Evolutionary conservation across 2,888 invertebrate species (phyloP).

Genomic region (Ptycholaimellus sp.): DNA sequence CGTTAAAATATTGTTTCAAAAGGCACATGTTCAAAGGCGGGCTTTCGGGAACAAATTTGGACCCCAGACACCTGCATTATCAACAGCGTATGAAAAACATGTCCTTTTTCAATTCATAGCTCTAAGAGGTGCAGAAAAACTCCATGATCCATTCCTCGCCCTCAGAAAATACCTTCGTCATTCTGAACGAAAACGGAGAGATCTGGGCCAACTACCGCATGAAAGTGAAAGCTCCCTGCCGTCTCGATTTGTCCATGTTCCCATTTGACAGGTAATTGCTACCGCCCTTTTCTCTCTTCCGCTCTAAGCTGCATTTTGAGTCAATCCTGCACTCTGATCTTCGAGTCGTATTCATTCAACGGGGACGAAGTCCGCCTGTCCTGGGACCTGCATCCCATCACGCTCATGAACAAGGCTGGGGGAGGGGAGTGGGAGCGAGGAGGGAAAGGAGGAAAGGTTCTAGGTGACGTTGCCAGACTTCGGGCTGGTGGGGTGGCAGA

Average conservation of each 20-base stretch:
- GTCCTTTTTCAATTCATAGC: neutral
- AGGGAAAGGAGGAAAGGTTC: neutral
- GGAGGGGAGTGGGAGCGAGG: neutral
- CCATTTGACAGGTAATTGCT: constrained; percentile 24
- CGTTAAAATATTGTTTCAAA: no score
- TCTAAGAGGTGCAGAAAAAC: constrained; percentile 15
- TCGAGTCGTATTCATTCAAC: constrained; percentile 23
- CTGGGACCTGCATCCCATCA: constrained; percentile 2
- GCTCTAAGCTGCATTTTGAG: constrained; percentile 5
- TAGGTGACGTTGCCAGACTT: constrained; percentile 23
- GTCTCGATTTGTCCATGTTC: constrained; percentile 18
- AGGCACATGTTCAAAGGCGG: constrained; percentile 8
- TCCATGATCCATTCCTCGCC: constrained; percentile 20
- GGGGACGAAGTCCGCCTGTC: constrained; percentile 16
- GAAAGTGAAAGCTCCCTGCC: constrained; percentile 23
- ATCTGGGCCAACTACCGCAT: constrained; percentile 24
- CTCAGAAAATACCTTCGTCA: constrained; percentile 24
- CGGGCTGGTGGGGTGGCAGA: constrained; percentile 22
- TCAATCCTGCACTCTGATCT: constrained; percentile 12
- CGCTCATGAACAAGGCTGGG: constrained; percentile 1
- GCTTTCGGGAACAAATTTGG: constrained; percentile 23
- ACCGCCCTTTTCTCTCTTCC: no score
- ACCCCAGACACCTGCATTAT: constrained; percentile 24
- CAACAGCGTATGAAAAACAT: constrained; percentile 2
- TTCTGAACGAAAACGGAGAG: constrained; percentile 24